Conservation (phyloP, 2,888 invertebrate species). For the Entomobrya multifasciata region DNA sequence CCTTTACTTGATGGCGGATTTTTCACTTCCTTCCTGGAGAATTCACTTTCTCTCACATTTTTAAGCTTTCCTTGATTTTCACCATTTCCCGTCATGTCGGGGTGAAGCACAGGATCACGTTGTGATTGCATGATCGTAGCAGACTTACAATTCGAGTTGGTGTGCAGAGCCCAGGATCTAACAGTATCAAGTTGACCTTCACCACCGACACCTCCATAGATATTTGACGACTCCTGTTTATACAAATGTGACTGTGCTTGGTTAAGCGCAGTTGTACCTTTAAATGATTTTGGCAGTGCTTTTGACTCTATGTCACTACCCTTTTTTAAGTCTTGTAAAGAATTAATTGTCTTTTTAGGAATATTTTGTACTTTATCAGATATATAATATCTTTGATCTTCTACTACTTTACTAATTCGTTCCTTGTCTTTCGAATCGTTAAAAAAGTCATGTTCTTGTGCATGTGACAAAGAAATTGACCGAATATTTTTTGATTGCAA, state of each 20-base stretch:
- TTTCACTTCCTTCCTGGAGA: too few species aligned
- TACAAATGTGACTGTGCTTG: neutral
- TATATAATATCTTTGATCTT: too few species aligned
- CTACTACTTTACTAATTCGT: neutral
- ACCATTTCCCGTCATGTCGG: neutral
- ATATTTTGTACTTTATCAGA: neutral
- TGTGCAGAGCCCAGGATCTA: conserved; percentile 35
- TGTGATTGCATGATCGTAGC: neutral
- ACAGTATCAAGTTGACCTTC: neutral
- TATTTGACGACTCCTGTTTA: neutral
- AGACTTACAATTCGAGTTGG: too few species aligned
- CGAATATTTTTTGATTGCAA: neutral
- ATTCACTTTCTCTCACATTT: too few species aligned
- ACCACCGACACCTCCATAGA: conserved; percentile 30
- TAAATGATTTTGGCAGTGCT: neutral
- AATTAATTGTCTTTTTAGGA: too few species aligned
- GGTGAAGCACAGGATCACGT: neutral
- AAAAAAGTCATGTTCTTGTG: neutral
- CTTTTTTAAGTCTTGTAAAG: neutral
- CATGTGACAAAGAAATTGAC: neutral
- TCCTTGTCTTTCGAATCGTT: too few species aligned
- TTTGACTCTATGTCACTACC: neutral
- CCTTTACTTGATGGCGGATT: too few species aligned
- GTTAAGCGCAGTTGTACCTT: neutral
- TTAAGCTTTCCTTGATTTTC: neutral